These are phyloP conservation scores for Octomys mimax DNA, from an alignment of 2,797 vertebrate species.

Conservation along the genomic window DNA sequence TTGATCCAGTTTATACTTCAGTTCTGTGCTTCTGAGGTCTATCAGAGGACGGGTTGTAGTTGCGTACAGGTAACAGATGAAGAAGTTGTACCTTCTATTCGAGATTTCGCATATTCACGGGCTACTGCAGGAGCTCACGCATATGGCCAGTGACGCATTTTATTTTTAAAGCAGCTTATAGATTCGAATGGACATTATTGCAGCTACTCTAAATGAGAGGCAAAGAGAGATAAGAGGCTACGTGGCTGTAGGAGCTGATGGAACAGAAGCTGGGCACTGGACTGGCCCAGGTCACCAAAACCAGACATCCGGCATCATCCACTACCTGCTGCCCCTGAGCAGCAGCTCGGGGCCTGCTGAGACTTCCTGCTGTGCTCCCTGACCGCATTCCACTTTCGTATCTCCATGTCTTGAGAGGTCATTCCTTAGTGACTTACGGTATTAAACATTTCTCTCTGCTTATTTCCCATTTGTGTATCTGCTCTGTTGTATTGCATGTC, in stretches of 20 bases:
- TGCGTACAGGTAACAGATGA: not conserved
- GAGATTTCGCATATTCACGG: not conserved
- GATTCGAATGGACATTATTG: not conserved
- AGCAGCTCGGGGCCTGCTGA: not conserved
- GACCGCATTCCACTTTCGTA: not conserved
- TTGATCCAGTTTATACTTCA: not conserved
- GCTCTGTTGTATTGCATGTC: not conserved
- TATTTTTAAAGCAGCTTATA: not conserved
- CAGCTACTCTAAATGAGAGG: not conserved
- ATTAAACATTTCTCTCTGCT: not conserved
- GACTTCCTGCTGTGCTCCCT: not conserved
- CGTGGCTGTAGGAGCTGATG: not conserved
- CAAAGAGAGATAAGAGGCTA: not conserved
- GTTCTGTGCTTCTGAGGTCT: not conserved
- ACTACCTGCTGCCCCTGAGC: not conserved
- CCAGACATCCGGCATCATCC: not conserved
- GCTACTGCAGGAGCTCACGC: not conserved
- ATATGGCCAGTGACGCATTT: not conserved
- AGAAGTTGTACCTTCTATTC: not conserved
- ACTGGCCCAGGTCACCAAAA: not conserved
- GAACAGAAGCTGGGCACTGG: not conserved
- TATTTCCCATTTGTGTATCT: not conserved
- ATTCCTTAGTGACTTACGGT: not conserved
- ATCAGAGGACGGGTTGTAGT: not conserved
- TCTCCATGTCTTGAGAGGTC: not conserved